Percentiles rank a stretch among this genome's conserved stretches.
phyloP scores from a whole-genome alignment of 2,113 vertebrate species.

The Sigmodon hispidus region DNA sequence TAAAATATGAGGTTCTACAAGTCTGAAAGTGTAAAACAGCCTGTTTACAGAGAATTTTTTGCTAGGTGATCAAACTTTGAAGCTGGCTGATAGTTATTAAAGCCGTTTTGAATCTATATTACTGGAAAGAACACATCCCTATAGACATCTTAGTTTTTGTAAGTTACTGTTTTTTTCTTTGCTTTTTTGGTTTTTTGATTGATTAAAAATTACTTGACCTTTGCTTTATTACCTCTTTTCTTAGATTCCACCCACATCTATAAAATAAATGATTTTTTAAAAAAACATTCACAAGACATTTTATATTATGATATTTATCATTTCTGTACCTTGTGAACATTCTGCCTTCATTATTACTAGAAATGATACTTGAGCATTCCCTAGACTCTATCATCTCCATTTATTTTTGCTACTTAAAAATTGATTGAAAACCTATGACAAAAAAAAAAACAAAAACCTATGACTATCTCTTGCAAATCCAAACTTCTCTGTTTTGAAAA shows the following conservation, averaged over 20 bases:
- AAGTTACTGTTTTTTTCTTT: too few relatives aligned
- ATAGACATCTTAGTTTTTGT: background rate
- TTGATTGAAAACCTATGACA: background rate
- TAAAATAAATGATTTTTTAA: background rate
- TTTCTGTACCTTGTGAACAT: background rate
- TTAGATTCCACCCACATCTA: background rate
- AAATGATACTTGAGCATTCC: background rate
- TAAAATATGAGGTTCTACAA: background rate
- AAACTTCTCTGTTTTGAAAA: background rate
- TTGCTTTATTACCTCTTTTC: background rate
- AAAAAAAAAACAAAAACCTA: too few relatives aligned
- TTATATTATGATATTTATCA: background rate
- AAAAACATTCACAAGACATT: background rate
- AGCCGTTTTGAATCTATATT: background rate
- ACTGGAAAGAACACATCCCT: background rate
- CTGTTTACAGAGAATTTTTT: constrained; percentile 5
- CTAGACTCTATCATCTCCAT: background rate
- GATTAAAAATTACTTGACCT: background rate
- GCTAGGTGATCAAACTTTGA: background rate
- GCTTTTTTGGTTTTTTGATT: background rate
- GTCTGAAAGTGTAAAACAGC: background rate
- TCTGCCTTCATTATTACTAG: background rate
- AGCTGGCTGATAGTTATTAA: background rate
- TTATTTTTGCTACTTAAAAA: background rate
- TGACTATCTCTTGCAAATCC: background rate